Conservation (phyloP, 37 sponge, comb jelly and placozoan genomes). For the Ianthella basta region DNA sequence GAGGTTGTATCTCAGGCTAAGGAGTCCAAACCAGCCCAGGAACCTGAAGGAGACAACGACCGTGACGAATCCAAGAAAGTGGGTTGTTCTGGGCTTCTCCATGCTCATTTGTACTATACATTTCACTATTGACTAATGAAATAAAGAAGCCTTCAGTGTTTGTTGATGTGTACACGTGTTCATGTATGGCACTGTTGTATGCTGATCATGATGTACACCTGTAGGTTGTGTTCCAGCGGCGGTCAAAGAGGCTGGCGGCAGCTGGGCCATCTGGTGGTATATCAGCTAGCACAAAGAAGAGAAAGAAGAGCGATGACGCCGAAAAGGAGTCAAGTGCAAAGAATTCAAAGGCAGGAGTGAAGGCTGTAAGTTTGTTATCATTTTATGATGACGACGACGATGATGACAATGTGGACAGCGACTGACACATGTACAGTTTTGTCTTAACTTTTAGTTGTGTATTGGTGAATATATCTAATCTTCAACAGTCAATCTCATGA, state of each 20-base stretch:
- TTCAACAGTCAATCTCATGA: too few species aligned
- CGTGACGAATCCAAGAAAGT: too few species aligned
- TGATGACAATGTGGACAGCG: background rate
- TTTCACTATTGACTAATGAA: too few species aligned
- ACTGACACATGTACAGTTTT: background rate
- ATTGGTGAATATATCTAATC: too few species aligned
- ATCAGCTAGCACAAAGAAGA: constrained; percentile 38
- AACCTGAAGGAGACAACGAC: too few species aligned
- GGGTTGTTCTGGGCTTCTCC: too few species aligned
- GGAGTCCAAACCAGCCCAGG: background rate
- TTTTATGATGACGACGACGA: constrained; percentile 65
- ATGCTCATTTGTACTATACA: too few species aligned
- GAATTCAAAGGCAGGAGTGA: constrained; percentile 32
- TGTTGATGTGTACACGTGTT: background rate
- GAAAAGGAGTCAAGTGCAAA: background rate
- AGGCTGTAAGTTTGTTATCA: constrained; percentile 57
- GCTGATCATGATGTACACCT: background rate
- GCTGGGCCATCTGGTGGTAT: constrained; percentile 35
- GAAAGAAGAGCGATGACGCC: background rate
- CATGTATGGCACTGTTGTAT: background rate
- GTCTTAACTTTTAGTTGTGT: too few species aligned
- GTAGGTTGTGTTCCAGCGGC: constrained; percentile 49
- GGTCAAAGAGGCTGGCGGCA: constrained; percentile 44
- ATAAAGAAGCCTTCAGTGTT: too few species aligned
- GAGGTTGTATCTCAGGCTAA: background rate